Base-by-base conservation (phyloP, 2,113 vertebrate species). In the Coryphaenoides rupestris region DNA sequence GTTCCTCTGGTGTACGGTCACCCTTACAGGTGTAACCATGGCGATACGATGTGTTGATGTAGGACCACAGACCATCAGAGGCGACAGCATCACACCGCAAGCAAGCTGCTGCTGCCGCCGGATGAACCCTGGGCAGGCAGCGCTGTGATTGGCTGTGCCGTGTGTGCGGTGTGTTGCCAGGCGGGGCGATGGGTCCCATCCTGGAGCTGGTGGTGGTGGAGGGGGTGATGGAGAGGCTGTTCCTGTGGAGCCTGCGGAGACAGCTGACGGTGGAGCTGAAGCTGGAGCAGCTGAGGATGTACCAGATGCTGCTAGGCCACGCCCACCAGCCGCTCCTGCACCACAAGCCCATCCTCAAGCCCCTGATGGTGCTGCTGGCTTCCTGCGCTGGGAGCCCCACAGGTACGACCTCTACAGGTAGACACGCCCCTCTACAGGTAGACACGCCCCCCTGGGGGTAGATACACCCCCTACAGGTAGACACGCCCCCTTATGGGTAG, bases 221-320 rank as follows among this genome's bases (percentile, higher is more conserved):
- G 88, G 96, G 95, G 0, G 96, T 99, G 70, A 95, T 99, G 96
- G 96, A 98, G 78, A 89, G 95, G 23, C 93, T 99, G 55, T 98
- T 99, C 33, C 91, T 98, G 40, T 98, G 96, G 97, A 98, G 96
- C 66, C 77, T 98, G 57, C 91, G 95, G 23, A 90, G 93, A 3
- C 92, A 96, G 63, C 98, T 98, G 83, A 96, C 95, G 0, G 95
- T 98, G 15, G 95, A 97, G 76, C 95, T 94, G 71, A 99, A 98
- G 86, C 90, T 96, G 0, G 95, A 99, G 83, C 96, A 98, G 74
- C 91, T 98, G 1, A 91, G 92, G 81, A 98, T 96, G 92, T 99
- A 98, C 55, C 94, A 98, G 82, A 95, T 94, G 93, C 73, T 99
- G 1, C 85, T 98, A 55, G 89, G 90, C 0, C 94, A 94, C 69